Percentiles rank a stretch among this genome's conserved stretches.
These are phyloP conservation scores for Gymnoscelis rufifasciata DNA, from an alignment of 2,888 invertebrate species.

Conservation along the genomic window DNA sequence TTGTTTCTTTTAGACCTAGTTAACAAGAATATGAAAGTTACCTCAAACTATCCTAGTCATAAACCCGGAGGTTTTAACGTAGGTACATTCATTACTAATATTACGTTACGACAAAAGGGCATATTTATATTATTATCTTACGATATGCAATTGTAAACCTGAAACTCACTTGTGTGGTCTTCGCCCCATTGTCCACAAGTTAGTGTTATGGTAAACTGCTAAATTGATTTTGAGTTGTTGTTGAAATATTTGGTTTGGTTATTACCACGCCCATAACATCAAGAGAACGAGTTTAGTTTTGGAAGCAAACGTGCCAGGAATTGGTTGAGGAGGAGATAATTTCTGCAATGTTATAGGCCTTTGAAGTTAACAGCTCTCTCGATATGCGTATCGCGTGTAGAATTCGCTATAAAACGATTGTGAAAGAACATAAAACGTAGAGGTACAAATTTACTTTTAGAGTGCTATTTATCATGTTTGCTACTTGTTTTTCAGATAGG, in stretches of 20 bases:
- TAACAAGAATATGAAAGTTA: no score
- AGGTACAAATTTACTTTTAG: not conserved
- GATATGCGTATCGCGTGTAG: not conserved
- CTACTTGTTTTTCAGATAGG: not conserved
- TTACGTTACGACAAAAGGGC: no score
- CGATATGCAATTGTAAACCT: constrained; percentile 5
- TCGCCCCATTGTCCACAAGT: constrained; percentile 36
- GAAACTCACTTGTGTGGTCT: constrained; percentile 37
- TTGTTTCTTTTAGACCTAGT: no score
- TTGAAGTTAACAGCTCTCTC: not conserved
- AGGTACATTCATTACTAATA: no score
- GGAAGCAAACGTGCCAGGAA: constrained; percentile 2
- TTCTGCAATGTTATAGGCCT: not conserved
- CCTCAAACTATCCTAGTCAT: no score
- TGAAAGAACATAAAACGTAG: not conserved
- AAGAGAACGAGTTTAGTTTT: no score
- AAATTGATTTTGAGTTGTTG: constrained; percentile 19
- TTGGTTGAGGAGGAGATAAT: not conserved
- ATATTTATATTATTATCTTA: constrained; percentile 9
- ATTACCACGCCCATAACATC: no score
- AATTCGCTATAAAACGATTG: not conserved
- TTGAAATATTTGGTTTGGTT: constrained; percentile 12
- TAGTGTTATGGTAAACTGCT: constrained; percentile 30
- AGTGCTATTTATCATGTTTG: not conserved
- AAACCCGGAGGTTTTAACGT: no score